Conservation (phyloP, 1,140 invertebrate genomes). For the Centruroides sculpturatus region DNA sequence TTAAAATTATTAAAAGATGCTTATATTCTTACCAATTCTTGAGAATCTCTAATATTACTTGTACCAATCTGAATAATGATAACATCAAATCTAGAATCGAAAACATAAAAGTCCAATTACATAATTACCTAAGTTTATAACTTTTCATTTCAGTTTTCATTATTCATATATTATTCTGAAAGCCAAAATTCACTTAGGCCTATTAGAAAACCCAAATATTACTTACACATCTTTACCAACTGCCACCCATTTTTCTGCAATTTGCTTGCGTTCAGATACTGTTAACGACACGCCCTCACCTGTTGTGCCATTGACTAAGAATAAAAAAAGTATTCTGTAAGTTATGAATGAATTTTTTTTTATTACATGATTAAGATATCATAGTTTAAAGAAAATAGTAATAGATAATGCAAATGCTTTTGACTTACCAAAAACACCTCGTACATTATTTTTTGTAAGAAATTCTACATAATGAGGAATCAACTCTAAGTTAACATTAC, state of each 20-base stretch:
- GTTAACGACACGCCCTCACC: constrained; percentile 59
- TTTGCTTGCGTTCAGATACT: constrained; percentile 48
- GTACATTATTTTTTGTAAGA: constrained; percentile 39
- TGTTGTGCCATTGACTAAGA: constrained; percentile 53
- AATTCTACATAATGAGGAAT: constrained; percentile 46
- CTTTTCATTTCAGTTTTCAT: too few species aligned
- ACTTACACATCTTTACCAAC: constrained; percentile 23
- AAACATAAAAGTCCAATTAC: too few species aligned
- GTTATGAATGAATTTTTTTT: not conserved
- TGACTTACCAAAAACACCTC: constrained; percentile 45
- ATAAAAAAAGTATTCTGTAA: constrained; percentile 16
- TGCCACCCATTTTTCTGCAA: constrained; percentile 50
- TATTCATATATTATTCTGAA: too few species aligned
- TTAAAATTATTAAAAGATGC: too few species aligned
- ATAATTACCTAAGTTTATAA: too few species aligned
- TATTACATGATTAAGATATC: not conserved
- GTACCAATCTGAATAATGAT: constrained; percentile 67
- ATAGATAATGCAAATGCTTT: not conserved
- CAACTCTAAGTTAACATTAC: constrained; percentile 36
- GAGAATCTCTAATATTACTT: constrained; percentile 48
- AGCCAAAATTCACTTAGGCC: too few species aligned
- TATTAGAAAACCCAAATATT: not conserved
- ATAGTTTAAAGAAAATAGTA: not conserved
- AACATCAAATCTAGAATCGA: constrained; percentile 17
- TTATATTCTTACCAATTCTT: constrained; percentile 37